Percentiles rank a stretch among this genome's conserved stretches.
Evolutionary conservation across 2,888 invertebrate species (phyloP).

Genomic region (Saturnia pavonia): DNA sequence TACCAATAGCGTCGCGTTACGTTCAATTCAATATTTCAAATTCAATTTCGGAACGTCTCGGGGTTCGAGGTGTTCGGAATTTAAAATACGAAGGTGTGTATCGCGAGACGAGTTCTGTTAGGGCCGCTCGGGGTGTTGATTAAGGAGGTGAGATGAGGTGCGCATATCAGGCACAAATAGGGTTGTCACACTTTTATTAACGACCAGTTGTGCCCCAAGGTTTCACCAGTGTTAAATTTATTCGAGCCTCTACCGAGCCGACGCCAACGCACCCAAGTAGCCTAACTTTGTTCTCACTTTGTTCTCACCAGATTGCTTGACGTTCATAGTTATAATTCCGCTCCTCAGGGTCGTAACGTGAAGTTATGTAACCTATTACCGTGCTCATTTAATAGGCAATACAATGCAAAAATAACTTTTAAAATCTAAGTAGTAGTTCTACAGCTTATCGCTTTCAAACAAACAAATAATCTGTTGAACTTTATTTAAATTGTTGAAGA

Average conservation of each 20-base stretch:
- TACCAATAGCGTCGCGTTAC: constrained; percentile 2
- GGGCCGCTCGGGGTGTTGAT: constrained; percentile 45
- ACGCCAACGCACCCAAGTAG: too few relatives aligned
- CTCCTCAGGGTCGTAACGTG: too few relatives aligned
- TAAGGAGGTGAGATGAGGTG: constrained; percentile 47
- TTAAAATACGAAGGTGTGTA: constrained; percentile 40
- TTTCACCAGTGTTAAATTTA: too few relatives aligned
- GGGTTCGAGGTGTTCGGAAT: constrained; percentile 36
- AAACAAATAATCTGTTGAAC: not conserved
- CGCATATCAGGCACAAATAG: constrained; percentile 42
- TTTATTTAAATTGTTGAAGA: too few relatives aligned
- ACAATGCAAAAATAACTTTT: not conserved
- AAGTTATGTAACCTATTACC: not conserved
- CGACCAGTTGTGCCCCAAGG: not conserved
- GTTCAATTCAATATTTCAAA: constrained; percentile 25
- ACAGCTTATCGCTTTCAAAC: too few relatives aligned
- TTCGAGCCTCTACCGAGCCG: too few relatives aligned
- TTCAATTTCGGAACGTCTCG: constrained; percentile 31
- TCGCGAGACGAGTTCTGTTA: constrained; percentile 32
- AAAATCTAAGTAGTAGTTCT: too few relatives aligned
- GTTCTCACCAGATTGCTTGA: too few relatives aligned
- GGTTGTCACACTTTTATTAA: constrained; percentile 33
- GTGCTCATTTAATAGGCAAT: not conserved
- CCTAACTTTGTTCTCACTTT: too few relatives aligned
- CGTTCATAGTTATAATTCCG: too few relatives aligned